A percentile compares a stretch with the other conserved stretches of the same genome.
phyloP scores from a whole-genome alignment of 2,113 vertebrate genomes.

The Thinocorus orbignyianus region DNA sequence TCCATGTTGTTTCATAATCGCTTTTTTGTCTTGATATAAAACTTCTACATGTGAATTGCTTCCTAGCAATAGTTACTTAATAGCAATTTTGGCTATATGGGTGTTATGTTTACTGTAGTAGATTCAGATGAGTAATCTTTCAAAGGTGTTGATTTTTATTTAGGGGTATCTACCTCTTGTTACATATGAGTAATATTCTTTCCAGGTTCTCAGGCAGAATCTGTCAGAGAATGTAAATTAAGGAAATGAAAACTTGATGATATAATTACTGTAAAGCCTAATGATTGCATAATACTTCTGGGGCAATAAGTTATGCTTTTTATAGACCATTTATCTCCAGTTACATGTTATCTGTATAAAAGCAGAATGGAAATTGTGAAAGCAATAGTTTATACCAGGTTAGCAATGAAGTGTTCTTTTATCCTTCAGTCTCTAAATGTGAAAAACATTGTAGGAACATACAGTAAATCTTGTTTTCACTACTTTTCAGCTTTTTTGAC shows the following conservation, averaged over 20 bases:
- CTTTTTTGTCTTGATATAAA: neutral
- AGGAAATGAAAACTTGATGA: neutral
- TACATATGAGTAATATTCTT: neutral
- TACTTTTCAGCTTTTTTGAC: neutral
- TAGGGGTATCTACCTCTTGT: neutral
- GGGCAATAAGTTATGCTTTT: neutral
- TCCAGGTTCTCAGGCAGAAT: neutral
- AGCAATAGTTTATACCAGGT: neutral
- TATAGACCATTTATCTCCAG: neutral
- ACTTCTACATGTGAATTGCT: neutral
- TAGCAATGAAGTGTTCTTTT: conserved; percentile 19
- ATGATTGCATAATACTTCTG: neutral
- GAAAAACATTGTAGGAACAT: neutral
- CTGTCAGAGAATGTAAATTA: neutral
- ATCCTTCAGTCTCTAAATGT: neutral
- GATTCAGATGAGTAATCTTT: neutral
- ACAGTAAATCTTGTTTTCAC: conserved; percentile 5
- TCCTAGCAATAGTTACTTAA: neutral
- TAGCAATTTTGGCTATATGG: neutral
- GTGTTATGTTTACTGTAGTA: neutral
- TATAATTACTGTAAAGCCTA: conserved; percentile 13
- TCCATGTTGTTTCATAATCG: neutral
- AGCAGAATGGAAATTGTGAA: neutral
- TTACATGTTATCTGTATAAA: neutral
- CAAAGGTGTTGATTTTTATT: neutral